phyloP scores from a whole-genome alignment of 2,113 vertebrate species.

The Bagarius yarrelli region DNA sequence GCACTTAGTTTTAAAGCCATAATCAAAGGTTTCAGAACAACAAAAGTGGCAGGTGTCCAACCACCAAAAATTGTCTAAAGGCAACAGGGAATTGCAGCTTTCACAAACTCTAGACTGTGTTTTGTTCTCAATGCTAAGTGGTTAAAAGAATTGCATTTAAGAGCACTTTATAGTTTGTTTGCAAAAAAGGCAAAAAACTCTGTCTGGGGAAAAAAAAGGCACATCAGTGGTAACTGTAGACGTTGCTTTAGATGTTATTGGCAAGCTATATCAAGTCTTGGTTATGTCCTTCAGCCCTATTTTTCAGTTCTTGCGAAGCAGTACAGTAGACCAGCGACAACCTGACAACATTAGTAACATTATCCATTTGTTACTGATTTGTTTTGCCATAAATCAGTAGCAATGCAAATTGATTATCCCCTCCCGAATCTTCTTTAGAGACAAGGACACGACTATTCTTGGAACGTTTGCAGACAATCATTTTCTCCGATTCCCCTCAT shows the following conservation, averaged over 20 bases:
- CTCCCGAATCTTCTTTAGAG: background rate
- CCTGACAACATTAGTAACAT: conserved; percentile 30
- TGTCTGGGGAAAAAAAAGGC: background rate
- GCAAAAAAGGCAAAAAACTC: background rate
- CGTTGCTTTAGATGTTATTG: background rate
- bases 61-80: conserved; percentile 22
- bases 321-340: background rate
- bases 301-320: background rate
- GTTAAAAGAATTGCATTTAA: background rate
- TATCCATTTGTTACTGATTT: conserved; percentile 34
- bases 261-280: background rate
- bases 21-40: conserved; percentile 36
- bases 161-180: conserved; percentile 2
- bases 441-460: background rate
- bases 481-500: conserved; percentile 22
- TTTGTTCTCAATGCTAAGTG: background rate
- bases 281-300: background rate
- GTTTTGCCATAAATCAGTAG: conserved; percentile 12
- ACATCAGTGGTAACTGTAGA: background rate
- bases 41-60: conserved; percentile 29
- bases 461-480: background rate
- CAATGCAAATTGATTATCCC: background rate
- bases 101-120: background rate
- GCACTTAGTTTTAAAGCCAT: conserved; percentile 36
- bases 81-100: conserved; percentile 1